Conservation (phyloP, 2,113 vertebrate genomes). For the Sebastes fasciatus region DNA sequence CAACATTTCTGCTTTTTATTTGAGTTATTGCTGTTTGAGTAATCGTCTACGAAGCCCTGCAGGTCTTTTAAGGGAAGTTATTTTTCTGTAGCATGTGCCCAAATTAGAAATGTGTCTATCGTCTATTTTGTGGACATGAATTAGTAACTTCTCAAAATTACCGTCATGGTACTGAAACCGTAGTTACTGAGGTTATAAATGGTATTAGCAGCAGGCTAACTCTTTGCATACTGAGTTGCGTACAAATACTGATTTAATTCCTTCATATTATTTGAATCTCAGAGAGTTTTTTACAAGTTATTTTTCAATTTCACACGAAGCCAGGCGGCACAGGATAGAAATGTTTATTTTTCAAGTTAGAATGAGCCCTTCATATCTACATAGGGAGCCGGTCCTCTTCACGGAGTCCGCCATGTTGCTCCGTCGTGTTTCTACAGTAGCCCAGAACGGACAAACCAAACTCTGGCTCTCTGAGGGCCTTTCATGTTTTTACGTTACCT, state of each 20-base stretch:
- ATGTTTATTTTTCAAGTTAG: too few species aligned
- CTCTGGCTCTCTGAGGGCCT: too few species aligned
- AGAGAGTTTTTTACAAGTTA: too few species aligned
- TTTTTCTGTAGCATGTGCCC: not conserved
- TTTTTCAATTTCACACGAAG: too few species aligned
- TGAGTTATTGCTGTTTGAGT: constrained; percentile 25
- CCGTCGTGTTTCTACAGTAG: too few species aligned
- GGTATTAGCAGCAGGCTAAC: not conserved
- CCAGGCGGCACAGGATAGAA: too few species aligned
- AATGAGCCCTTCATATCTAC: too few species aligned
- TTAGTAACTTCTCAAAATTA: constrained; percentile 3
- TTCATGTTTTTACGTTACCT: too few species aligned
- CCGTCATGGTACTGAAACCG: not conserved
- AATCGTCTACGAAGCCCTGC: not conserved
- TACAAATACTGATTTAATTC: constrained; percentile 1
- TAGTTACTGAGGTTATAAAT: not conserved
- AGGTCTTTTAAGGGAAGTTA: not conserved
- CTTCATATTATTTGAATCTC: not conserved
- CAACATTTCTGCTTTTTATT: constrained; percentile 35
- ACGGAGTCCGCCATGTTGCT: too few species aligned
- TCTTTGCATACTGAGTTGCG: not conserved
- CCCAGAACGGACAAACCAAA: too few species aligned
- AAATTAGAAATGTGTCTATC: constrained; percentile 1
- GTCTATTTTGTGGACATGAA: not conserved
- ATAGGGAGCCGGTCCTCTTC: too few species aligned